Conservation (phyloP, 2,113 vertebrate species). For the Erythrolamprus reginae region DNA sequence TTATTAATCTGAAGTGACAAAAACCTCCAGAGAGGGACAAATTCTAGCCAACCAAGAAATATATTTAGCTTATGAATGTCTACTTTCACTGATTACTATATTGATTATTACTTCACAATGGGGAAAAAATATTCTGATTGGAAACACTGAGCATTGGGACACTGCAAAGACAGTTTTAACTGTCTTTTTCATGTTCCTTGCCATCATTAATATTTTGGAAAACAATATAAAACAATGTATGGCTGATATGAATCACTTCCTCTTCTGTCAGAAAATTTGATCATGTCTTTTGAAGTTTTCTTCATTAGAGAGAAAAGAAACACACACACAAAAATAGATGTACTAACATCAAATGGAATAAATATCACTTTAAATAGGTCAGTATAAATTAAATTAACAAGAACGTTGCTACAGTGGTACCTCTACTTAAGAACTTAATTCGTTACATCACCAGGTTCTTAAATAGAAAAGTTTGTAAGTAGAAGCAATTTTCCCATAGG, state of each 20-base stretch:
- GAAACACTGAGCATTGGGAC: not conserved
- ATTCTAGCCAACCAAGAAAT: not conserved
- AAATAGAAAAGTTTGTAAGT: no score
- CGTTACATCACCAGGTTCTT: no score
- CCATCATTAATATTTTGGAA: not conserved
- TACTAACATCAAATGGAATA: not conserved
- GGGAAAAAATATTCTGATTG: not conserved
- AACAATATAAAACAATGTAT: not conserved
- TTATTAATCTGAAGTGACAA: no score
- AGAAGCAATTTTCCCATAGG: no score
- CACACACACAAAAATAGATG: not conserved
- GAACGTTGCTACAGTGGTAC: no score
- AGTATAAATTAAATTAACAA: not conserved
- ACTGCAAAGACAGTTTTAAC: not conserved
- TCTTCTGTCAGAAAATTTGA: not conserved
- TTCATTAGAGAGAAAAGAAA: not conserved
- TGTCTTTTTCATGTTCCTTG: not conserved
- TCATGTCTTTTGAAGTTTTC: not conserved
- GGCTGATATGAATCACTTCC: not conserved
- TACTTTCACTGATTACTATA: not conserved
- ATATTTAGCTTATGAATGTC: not conserved
- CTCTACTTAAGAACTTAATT: no score
- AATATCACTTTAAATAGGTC: not conserved
- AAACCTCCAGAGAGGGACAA: not conserved
- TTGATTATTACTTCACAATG: not conserved